Percentiles rank a stretch among this genome's conserved stretches.
These are phyloP conservation scores for Xenopus laevis DNA, from an alignment of 2,113 vertebrate genomes.

Conservation along the genomic window DNA sequence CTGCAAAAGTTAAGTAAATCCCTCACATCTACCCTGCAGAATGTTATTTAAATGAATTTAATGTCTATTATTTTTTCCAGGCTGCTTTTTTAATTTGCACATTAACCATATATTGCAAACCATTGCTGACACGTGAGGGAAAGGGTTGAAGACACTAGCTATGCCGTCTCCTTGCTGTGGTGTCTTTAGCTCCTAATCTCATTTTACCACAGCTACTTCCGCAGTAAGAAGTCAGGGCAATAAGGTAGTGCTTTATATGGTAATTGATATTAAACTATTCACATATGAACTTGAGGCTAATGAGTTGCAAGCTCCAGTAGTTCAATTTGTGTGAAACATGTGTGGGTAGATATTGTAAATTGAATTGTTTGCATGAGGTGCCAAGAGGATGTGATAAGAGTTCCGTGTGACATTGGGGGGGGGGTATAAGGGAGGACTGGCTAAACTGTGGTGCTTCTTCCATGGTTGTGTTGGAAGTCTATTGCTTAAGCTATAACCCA, in stretches of 20 bases:
- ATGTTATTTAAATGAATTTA: too few species aligned
- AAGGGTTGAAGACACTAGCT: not conserved
- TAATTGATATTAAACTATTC: conserved; percentile 40
- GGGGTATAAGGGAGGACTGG: not conserved
- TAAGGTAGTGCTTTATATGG: conserved; percentile 13
- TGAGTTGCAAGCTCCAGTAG: conserved; percentile 33
- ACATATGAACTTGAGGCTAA: conserved; percentile 24
- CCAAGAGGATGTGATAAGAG: not conserved
- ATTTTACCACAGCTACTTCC: conserved; percentile 14
- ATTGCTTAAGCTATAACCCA: too few species aligned
- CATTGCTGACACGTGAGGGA: too few species aligned
- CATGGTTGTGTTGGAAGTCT: too few species aligned
- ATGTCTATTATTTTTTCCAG: too few species aligned
- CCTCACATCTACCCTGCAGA: too few species aligned
- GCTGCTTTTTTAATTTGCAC: too few species aligned
- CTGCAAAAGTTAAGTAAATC: too few species aligned
- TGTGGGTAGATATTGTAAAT: conserved; percentile 8
- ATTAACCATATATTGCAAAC: not conserved
- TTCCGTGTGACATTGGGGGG: not conserved
- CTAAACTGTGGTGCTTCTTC: too few species aligned
- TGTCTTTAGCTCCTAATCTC: conserved; percentile 16
- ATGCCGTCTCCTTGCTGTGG: not conserved
- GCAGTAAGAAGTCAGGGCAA: conserved; percentile 1
- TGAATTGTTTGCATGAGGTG: not conserved
- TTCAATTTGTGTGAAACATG: conserved; percentile 28